phyloP scores from a whole-genome alignment of 1,140 invertebrate genomes.

The Phortica variegata region DNA sequence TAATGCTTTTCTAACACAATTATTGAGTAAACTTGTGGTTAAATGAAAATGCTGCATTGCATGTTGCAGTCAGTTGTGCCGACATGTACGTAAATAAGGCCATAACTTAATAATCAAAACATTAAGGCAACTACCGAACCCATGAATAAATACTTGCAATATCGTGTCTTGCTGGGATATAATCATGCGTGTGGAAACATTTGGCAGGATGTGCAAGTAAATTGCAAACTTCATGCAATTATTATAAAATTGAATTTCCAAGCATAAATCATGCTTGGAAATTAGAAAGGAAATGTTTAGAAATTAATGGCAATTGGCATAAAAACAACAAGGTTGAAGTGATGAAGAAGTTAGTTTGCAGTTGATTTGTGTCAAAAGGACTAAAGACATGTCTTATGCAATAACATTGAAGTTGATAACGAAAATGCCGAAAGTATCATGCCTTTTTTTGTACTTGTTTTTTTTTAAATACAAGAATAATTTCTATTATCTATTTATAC shows the following conservation, averaged over 20 bases:
- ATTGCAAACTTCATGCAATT: conserved; percentile 47
- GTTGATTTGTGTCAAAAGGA: not conserved
- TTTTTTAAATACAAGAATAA: too few species aligned
- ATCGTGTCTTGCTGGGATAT: not conserved
- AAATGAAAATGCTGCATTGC: too few species aligned
- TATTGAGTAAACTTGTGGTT: too few species aligned
- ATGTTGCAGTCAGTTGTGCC: too few species aligned
- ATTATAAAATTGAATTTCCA: conserved; percentile 47
- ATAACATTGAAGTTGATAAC: too few species aligned
- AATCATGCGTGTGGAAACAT: not conserved
- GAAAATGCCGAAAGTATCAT: too few species aligned
- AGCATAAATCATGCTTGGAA: conserved; percentile 46
- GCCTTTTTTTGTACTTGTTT: too few species aligned
- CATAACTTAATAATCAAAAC: not conserved
- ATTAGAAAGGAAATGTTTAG: conserved; percentile 23
- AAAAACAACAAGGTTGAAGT: not conserved
- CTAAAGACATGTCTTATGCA: too few species aligned
- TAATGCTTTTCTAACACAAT: not conserved
- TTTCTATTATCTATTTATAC: not conserved
- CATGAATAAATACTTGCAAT: too few species aligned
- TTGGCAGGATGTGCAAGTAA: conserved; percentile 10
- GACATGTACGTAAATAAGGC: not conserved
- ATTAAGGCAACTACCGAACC: not conserved
- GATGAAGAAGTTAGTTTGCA: not conserved
- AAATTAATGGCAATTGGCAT: not conserved